Evolutionary conservation across 2,113 vertebrate species (phyloP).

Genomic region (Chelonoidis abingdonii): DNA sequence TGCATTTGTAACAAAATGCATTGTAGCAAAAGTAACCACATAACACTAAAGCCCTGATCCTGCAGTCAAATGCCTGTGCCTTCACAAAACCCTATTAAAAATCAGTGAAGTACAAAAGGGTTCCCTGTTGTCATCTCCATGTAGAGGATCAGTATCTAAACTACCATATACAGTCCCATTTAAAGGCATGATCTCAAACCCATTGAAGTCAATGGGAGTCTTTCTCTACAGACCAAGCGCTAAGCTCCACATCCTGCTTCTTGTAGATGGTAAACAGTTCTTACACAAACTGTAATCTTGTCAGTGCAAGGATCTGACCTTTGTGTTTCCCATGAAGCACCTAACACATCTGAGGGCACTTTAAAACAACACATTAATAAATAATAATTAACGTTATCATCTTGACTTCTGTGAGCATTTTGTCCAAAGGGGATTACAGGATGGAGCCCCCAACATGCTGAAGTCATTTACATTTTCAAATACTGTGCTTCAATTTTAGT

Average conservation of each 20-base stretch:
- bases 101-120: not conserved
- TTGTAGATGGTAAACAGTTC: not conserved
- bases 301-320: not conserved
- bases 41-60: not conserved
- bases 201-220: rapidly evolving
- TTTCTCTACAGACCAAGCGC: not conserved
- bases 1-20: too few species aligned
- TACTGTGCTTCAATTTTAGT: slow-evolving; percentile 50
- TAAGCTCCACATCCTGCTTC: not conserved
- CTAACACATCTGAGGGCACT: slow-evolving; percentile 32
- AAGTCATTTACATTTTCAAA: slow-evolving; percentile 58
- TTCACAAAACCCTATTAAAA: not conserved
- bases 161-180: not conserved
- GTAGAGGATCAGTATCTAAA: not conserved
- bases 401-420: slow-evolving; percentile 49
- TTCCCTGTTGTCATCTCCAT: not conserved
- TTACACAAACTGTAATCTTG: not conserved
- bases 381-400: slow-evolving; percentile 48
- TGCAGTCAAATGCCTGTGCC: not conserved
- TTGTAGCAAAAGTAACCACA: not conserved
- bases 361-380: slow-evolving; percentile 55
- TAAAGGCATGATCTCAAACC: not conserved
- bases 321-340: not conserved
- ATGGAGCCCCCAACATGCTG: not conserved
- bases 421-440: not conserved